Base-by-base conservation (phyloP, 1,140 invertebrate genomes). In the Meloidogyne floridensis region DNA sequence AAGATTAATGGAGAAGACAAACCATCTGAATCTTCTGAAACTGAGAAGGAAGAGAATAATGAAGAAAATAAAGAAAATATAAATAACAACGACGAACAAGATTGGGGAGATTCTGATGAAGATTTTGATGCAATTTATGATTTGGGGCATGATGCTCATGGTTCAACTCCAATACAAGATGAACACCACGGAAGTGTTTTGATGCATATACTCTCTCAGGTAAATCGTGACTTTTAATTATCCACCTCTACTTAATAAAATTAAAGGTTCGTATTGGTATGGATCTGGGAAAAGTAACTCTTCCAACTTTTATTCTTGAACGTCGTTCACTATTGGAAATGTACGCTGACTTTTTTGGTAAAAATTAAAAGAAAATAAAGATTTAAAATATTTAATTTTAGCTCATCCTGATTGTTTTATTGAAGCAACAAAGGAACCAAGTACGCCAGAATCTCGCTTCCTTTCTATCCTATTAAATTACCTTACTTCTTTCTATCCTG, bases 231-330 rank as follows among this genome's bases (percentile, higher is more conserved):
- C 7, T 47, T 47, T 47, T 47, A 47, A 47, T 51, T 51, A 53
- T 32, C 1, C 32, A 32, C 32, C 1, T 32, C 32, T 32, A 32
- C n/a, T n/a, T n/a, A n/a, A n/a, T 32, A 54, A 13, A 77, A 77
- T 91, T 91, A 51, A 90, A 92, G 86, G 90, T 93, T 15, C 92
- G 92, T 85, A 87, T 93, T 15, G 92, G 92, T 77, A 93, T 92
- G 92, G 92, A 92, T 86, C 86, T 92, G 32, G 92, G 92, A 3
- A 92, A 92, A 89, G 91, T 92, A 15, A 91, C 91, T 20, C 86
- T 92, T 73, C 92, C 92, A 20, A 92, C 92, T 53, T 92, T 92
- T 84, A 92, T 92, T 59, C 81, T 93, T 81, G 92, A 93, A 84
- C 90, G 87, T 77, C 83, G 91, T n/a, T 93, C 92, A 10, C 83